Base-by-base conservation (phyloP, 2,113 vertebrate genomes). In the Nycticorax nycticorax region DNA sequence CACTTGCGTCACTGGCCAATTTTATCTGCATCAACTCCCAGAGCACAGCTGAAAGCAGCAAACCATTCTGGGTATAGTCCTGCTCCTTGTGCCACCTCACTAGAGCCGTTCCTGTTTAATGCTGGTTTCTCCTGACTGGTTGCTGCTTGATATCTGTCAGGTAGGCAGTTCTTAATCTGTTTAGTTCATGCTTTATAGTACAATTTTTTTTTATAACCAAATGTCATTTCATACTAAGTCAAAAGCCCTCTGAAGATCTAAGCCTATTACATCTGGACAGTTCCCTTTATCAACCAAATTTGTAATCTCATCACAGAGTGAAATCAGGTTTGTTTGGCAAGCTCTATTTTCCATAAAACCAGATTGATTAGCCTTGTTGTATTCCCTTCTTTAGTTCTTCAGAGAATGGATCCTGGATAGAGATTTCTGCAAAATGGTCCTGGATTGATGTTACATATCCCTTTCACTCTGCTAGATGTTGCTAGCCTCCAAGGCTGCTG, bases 311-410 rank as follows among this genome's bases (percentile, higher is more conserved):
- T 96, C 80, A 91, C 76, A 43, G 72, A 84, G 21, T 3, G 3
- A 91, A 96, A 97, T 96, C 68, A 69, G 35, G 55, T 95, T 96
- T 97, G 52, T 95, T 80, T 86, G 85, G 92, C 92, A 95, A 91
- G 55, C 33, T 24, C 55, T 92, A 47, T 94, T 91, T 85, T 88
- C 83, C 63, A 86, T 59, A 74, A 88, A 63, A 94, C 3, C 64
- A 10, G 2, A 88, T 84, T 37, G 68, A 73, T 92, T 93, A 73
- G 20, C 68, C 22, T 86, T 37, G 17, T 32, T 89, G 28, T n/a
- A 67, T 37, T 91, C 55, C 32, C 17, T 82, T 88, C 74, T 90
- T 69, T 76, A 52, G 39, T 80, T 67, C 88, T 67, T 91, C 52
- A 81, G 37, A 57, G 48, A 73, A 64, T 23, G 37, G 27, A 10